phyloP scores from a whole-genome alignment of 2,888 invertebrate genomes.

The Lottia scabra region DNA sequence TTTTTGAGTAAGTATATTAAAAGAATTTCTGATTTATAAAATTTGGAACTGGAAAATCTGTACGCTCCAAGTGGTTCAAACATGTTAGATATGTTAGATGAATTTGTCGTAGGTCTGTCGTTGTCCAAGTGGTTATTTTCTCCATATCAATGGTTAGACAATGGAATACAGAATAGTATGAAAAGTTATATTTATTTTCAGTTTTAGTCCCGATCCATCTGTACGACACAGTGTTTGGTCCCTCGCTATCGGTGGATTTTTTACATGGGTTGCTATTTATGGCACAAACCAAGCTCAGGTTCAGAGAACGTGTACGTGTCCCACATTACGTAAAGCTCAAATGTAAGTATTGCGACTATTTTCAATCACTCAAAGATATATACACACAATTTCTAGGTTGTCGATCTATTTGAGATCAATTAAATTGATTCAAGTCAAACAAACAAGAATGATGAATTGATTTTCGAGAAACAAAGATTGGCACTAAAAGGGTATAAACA shows the following conservation, averaged over 20 bases:
- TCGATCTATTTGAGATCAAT: too few species aligned
- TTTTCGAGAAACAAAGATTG: too few species aligned
- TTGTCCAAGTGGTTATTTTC: too few species aligned
- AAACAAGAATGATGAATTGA: too few species aligned
- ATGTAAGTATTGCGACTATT: constrained; percentile 49
- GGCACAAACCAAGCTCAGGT: constrained; percentile 95
- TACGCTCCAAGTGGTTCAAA: too few species aligned
- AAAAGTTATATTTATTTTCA: constrained; percentile 24
- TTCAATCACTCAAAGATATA: neutral
- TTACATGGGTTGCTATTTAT: constrained; percentile 94
- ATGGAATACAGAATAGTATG: neutral
- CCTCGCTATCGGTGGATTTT: constrained; percentile 85
- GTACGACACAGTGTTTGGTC: constrained; percentile 91
- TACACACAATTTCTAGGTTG: too few species aligned
- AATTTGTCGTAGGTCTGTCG: too few species aligned
- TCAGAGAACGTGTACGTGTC: constrained; percentile 90
- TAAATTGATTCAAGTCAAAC: too few species aligned
- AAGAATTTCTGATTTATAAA: too few species aligned
- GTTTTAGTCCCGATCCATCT: constrained; percentile 84
- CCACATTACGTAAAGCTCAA: constrained; percentile 80
- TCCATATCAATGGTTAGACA: neutral
- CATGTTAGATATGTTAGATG: too few species aligned
- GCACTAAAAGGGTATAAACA: too few species aligned
- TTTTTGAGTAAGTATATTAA: constrained; percentile 61
- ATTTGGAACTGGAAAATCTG: too few species aligned